Evolutionary conservation across 1,140 invertebrate genomes (phyloP).

Genomic region (Drosophila albomicans): DNA sequence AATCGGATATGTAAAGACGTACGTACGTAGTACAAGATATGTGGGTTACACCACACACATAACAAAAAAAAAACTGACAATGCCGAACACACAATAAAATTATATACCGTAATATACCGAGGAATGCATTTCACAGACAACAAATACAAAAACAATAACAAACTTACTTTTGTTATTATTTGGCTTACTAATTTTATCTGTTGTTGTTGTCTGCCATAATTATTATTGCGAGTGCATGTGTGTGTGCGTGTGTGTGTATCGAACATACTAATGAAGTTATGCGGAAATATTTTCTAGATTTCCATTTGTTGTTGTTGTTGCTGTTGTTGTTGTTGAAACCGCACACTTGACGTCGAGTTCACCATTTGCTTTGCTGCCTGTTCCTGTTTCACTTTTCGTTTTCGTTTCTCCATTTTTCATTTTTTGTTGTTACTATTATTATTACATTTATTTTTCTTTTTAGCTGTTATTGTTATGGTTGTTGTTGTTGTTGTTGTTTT

Average conservation of each 20-base stretch:
- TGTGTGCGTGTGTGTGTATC: neutral
- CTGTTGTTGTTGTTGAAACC: conserved; percentile 59
- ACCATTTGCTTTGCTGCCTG: conserved; percentile 16
- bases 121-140: conserved; percentile 13
- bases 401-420: neutral
- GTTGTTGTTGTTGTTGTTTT: conserved; percentile 14
- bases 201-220: conserved; percentile 26
- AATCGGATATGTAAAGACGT: conserved; percentile 63
- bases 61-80: conserved; percentile 1
- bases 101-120: conserved; percentile 15
- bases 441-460: conserved; percentile 1
- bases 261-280: conserved; percentile 66
- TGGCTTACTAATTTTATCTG: conserved; percentile 4
- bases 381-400: conserved; percentile 37
- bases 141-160: conserved; percentile 22
- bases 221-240: conserved; percentile 22
- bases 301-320: conserved; percentile 14
- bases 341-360: conserved; percentile 63
- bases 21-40: conserved; percentile 10
- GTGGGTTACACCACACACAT: conserved; percentile 29
- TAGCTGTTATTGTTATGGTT: conserved; percentile 26
- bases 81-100: neutral
- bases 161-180: conserved; percentile 25
- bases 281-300: conserved; percentile 66
- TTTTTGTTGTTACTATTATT: neutral